These are phyloP conservation scores for Onychostruthus taczanowskii DNA, from an alignment of 2,113 vertebrate species.

Conservation along the genomic window DNA sequence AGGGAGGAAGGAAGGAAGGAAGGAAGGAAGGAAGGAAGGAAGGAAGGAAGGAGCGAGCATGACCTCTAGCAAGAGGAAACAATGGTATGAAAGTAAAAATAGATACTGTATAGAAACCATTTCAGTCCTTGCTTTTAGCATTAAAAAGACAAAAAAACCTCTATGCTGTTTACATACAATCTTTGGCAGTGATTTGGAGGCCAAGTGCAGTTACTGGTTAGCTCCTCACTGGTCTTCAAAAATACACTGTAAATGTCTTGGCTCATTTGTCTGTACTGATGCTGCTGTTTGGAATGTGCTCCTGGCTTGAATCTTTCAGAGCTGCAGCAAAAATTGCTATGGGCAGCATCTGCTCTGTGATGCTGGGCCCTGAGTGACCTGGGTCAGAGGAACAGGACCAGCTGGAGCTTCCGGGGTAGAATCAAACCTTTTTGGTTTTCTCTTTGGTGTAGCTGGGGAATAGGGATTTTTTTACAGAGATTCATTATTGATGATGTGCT, in stretches of 20 bases:
- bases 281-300: not conserved
- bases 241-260: not conserved
- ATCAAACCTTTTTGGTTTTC: not conserved
- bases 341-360: not conserved
- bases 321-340: not conserved
- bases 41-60: not conserved
- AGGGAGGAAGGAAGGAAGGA: not conserved
- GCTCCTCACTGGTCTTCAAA: not conserved
- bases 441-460: not conserved
- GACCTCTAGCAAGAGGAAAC: not conserved
- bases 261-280: not conserved
- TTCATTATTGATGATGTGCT: not conserved
- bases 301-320: not conserved
- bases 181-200: not conserved
- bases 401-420: not conserved
- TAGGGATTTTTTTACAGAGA: not conserved
- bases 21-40: not conserved
- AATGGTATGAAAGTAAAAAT: not conserved
- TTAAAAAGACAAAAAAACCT: not conserved
- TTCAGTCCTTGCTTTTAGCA: not conserved
- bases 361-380: not conserved
- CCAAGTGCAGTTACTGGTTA: not conserved
- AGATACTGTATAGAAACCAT: not conserved
- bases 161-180: not conserved
- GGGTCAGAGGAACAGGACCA: not conserved